Evolutionary conservation across 2,797 vertebrate genomes (phyloP).

Genomic region (Bufotes viridis): DNA sequence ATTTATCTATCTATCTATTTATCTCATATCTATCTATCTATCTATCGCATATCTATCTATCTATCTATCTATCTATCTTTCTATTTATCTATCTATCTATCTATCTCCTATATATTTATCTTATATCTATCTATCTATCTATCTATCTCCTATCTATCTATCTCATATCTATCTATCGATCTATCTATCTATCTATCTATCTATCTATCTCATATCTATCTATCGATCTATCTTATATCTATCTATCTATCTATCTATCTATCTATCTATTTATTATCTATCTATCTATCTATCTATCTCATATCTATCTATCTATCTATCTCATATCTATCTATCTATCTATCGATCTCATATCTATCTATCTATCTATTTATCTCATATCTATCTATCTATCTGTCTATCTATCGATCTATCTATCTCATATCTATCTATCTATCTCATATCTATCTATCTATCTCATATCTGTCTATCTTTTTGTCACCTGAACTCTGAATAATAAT

Average conservation of each 20-base stretch:
- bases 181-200: neutral
- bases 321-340: too few species aligned
- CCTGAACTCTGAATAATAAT: neutral
- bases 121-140: too few species aligned
- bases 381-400: too few species aligned
- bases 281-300: too few species aligned
- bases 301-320: too few species aligned
- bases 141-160: neutral
- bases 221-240: neutral
- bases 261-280: neutral
- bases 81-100: neutral
- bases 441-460: too few species aligned
- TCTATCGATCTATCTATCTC: too few species aligned
- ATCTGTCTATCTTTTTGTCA: too few species aligned
- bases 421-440: too few species aligned
- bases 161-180: neutral
- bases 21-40: neutral
- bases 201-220: neutral
- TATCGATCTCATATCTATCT: too few species aligned
- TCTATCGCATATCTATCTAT: neutral
- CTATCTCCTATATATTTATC: too few species aligned
- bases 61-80: neutral
- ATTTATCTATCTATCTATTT: neutral
- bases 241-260: neutral
- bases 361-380: too few species aligned